phyloP scores from a whole-genome alignment of 2,888 invertebrate genomes.

The Magallana nippona region DNA sequence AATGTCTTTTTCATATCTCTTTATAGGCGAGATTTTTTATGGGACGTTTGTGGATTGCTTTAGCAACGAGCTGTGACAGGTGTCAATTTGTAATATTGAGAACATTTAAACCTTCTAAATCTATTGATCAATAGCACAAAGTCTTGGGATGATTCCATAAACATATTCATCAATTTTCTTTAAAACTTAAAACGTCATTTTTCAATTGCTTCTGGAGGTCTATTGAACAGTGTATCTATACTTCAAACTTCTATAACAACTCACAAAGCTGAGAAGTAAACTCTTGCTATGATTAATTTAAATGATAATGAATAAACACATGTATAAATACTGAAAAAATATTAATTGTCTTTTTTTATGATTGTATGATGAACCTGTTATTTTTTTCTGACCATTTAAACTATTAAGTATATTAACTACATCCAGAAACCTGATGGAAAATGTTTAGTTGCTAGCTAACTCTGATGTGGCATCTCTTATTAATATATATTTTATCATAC shows the following conservation, averaged over 20 bases:
- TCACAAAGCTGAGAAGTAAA: not conserved
- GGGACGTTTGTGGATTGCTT: not conserved
- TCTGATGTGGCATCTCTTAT: slow-evolving; percentile 8
- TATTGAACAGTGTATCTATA: not conserved
- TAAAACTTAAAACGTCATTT: not conserved
- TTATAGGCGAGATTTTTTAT: slow-evolving; percentile 18
- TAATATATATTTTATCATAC: slow-evolving; percentile 45
- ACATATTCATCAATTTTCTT: slow-evolving; percentile 1
- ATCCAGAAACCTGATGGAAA: not conserved
- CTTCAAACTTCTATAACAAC: not conserved
- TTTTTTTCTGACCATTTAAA: not conserved
- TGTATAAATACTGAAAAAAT: not conserved
- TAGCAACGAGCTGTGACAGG: not conserved
- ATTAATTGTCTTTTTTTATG: not conserved
- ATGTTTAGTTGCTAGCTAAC: slow-evolving; percentile 14
- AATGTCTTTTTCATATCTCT: slow-evolving; percentile 25
- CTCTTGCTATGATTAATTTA: not conserved
- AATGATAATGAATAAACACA: too few species aligned
- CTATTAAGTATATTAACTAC: not conserved
- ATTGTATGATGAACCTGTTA: not conserved
- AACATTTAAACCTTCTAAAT: slow-evolving; percentile 26
- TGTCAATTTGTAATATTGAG: slow-evolving; percentile 28
- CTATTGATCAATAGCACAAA: not conserved
- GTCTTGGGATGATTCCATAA: slow-evolving; percentile 13
- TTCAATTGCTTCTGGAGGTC: not conserved